Percentiles rank a stretch among this genome's conserved stretches.
Conservation (phyloP, 2,888 invertebrate species). For the Macrophya alboannulata region DNA sequence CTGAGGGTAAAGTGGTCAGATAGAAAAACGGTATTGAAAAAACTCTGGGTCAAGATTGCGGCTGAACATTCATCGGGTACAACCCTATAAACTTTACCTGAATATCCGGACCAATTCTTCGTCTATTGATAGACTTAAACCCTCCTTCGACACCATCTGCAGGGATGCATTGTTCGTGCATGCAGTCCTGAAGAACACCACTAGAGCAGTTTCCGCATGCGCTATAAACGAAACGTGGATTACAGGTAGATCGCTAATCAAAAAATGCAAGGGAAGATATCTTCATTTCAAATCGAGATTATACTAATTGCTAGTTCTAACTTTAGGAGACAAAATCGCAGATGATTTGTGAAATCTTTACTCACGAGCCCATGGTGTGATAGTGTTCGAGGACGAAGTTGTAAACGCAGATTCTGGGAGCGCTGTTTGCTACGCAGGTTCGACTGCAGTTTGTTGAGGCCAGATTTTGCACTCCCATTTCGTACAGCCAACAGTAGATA, state of each 20-base stretch:
- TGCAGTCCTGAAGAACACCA: conserved; percentile 77
- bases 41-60: background rate
- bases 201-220: conserved; percentile 80
- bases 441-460: conserved; percentile 42
- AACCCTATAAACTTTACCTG: conserved; percentile 73
- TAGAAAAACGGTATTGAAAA: background rate
- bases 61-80: background rate
- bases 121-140: conserved; percentile 80
- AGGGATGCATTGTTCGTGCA: conserved; percentile 80
- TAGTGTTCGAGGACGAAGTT: conserved; percentile 79
- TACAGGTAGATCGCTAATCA: background rate
- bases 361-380: conserved; percentile 78
- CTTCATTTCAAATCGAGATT: background rate
- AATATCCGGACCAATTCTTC: conserved; percentile 81
- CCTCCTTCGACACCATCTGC: conserved; percentile 81
- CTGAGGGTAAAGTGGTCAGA: conserved; percentile 58
- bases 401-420: conserved; percentile 77
- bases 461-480: conserved; percentile 11
- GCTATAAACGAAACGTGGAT: conserved; percentile 67
- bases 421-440: conserved; percentile 55
- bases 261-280: background rate
- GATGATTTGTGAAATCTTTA: conserved; percentile 57
- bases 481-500: conserved; percentile 36
- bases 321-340: background rate
- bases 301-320: background rate